Percentiles rank a stretch among this genome's conserved stretches.
These are phyloP conservation scores for Lithosia quadra DNA, from an alignment of 2,888 invertebrate genomes.

Conservation along the genomic window DNA sequence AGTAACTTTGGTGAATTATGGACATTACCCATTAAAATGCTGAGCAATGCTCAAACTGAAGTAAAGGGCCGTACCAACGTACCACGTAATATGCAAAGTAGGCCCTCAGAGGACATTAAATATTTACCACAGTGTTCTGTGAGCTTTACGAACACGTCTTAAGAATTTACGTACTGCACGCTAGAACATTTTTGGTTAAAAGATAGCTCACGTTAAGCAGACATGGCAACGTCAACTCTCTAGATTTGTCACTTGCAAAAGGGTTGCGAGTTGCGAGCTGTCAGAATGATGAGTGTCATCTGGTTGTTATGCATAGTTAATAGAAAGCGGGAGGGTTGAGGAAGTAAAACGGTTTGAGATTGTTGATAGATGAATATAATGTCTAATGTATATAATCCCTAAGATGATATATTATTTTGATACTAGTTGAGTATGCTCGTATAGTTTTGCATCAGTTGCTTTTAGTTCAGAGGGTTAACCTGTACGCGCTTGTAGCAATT, in stretches of 20 bases:
- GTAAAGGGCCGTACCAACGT: slow-evolving; percentile 39
- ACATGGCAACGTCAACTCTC: slow-evolving; percentile 20
- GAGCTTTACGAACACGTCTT: slow-evolving; percentile 43
- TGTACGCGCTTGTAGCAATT: too few relatives aligned
- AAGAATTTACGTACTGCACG: slow-evolving; percentile 50
- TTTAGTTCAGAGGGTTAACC: background rate
- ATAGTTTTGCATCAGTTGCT: background rate
- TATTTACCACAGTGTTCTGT: slow-evolving; percentile 54
- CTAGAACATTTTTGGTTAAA: slow-evolving; percentile 29
- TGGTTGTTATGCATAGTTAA: slow-evolving; percentile 5
- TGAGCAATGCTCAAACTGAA: slow-evolving; percentile 42
- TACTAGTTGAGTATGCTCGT: background rate
- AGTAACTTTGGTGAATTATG: slow-evolving; percentile 46
- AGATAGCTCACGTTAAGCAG: slow-evolving; percentile 11
- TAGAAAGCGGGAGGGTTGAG: background rate
- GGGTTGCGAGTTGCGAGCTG: slow-evolving; percentile 5
- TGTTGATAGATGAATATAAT: background rate
- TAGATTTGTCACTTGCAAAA: slow-evolving; percentile 23
- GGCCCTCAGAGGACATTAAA: slow-evolving; percentile 56
- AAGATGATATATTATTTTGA: background rate
- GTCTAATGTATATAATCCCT: background rate
- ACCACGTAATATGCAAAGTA: slow-evolving; percentile 60
- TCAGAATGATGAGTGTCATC: slow-evolving; percentile 2
- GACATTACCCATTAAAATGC: slow-evolving; percentile 52
- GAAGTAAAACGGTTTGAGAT: background rate